Evolutionary conservation across 2,797 vertebrate species (phyloP).

Genomic region (Hippoglossus hippoglossus): DNA sequence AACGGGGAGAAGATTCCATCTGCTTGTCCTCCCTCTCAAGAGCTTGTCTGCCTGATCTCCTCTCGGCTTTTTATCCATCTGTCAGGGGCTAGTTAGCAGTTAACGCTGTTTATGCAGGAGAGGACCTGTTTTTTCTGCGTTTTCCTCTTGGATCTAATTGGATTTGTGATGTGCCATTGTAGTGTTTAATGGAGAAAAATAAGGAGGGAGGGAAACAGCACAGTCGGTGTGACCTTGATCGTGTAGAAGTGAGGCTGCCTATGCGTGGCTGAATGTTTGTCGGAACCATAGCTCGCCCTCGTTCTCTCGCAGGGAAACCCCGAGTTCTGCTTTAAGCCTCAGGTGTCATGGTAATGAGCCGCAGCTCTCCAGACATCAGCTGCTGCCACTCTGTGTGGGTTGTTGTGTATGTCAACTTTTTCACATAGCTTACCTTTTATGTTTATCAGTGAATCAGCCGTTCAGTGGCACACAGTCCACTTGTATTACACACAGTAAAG

Average conservation of each 20-base stretch:
- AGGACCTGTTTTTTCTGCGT: conserved; percentile 21
- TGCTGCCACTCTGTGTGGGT: conserved; percentile 35
- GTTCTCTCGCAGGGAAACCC: conserved; percentile 60
- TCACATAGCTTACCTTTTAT: background rate
- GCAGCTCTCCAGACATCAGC: conserved; percentile 62
- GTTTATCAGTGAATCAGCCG: conserved; percentile 19
- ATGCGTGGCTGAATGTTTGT: conserved; percentile 37
- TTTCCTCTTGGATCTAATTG: conserved; percentile 35
- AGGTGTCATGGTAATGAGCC: conserved; percentile 76
- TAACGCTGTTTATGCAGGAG: conserved; percentile 32
- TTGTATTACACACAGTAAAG: background rate
- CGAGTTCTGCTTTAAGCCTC: conserved; percentile 61
- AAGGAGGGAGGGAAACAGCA: background rate
- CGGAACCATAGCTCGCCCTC: conserved; percentile 24
- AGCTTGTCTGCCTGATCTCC: conserved; percentile 41
- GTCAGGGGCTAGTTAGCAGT: conserved; percentile 38
- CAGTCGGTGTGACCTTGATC: conserved; percentile 12
- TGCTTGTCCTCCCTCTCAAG: conserved; percentile 32
- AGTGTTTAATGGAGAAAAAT: conserved; percentile 25
- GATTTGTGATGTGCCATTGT: conserved; percentile 22
- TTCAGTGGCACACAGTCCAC: background rate
- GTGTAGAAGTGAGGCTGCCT: conserved; percentile 21
- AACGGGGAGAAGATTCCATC: conserved; percentile 47
- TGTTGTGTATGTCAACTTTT: conserved; percentile 2
- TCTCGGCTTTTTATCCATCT: conserved; percentile 57